phyloP scores from a whole-genome alignment of 2,113 vertebrate genomes.

The Corythoichthys intestinalis region DNA sequence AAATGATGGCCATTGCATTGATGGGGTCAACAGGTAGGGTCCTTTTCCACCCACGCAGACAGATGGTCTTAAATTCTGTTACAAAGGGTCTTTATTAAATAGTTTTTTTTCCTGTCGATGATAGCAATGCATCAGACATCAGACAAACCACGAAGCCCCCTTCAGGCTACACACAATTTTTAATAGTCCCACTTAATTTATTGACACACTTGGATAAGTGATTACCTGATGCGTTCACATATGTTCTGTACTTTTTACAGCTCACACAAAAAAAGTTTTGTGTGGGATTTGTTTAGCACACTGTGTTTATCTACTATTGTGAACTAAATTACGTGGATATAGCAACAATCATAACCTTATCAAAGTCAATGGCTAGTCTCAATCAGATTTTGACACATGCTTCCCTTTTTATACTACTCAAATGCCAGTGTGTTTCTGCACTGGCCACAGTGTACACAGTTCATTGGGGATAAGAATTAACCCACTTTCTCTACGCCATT shows the following conservation, averaged over 20 bases:
- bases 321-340: background rate
- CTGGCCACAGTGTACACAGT: slow-evolving; percentile 42
- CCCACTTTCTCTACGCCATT: slow-evolving; percentile 33
- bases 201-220: too few species aligned
- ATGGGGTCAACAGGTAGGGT: slow-evolving; percentile 81
- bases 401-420: background rate
- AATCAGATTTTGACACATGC: background rate
- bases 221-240: too few species aligned
- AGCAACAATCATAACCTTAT: background rate
- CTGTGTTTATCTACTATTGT: too few species aligned
- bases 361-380: too few species aligned
- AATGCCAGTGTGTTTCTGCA: slow-evolving; percentile 4
- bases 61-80: background rate
- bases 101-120: background rate
- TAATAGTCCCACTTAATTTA: too few species aligned
- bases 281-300: too few species aligned
- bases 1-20: slow-evolving; percentile 75
- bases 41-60: background rate
- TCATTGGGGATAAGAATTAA: slow-evolving; percentile 49
- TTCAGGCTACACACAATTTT: background rate
- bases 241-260: too few species aligned
- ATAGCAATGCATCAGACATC: too few species aligned
- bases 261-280: too few species aligned
- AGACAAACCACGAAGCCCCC: background rate
- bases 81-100: background rate